These are phyloP conservation scores for Caenorhabditis elegans DNA, from an alignment of 1,140 invertebrate genomes.

Conservation along the genomic window DNA sequence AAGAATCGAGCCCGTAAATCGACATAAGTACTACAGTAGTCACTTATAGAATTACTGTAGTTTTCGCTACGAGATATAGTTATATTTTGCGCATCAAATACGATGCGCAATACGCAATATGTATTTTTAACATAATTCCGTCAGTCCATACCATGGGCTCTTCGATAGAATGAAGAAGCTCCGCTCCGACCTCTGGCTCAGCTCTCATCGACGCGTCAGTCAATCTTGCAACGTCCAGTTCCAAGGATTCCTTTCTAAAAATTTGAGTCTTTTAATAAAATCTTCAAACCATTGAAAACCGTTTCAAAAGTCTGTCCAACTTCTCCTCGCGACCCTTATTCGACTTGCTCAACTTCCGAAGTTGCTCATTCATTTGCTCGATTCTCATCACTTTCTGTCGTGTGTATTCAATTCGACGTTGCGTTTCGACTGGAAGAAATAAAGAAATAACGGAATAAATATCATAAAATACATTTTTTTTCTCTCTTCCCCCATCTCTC, in stretches of 20 bases:
- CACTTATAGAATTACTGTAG: no score
- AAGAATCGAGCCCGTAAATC: no score
- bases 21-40: no score
- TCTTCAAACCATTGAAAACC: background rate
- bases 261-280: background rate
- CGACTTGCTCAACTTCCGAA: background rate
- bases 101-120: no score
- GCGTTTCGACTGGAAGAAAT: slow-evolving; percentile 3
- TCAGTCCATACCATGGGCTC: background rate
- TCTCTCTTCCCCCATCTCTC: background rate
- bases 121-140: no score
- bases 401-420: slow-evolving; percentile 25
- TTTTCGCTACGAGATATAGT: no score
- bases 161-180: background rate
- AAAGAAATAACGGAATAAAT: background rate
- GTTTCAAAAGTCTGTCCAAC: slow-evolving; percentile 1
- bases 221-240: background rate
- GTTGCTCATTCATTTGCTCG: slow-evolving; percentile 36
- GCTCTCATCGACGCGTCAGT: background rate
- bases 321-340: slow-evolving; percentile 8
- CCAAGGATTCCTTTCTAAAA: background rate
- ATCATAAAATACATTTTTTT: no score
- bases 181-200: slow-evolving; percentile 2
- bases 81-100: no score
- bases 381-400: background rate